Conservation (phyloP, 1,140 invertebrate species). For the Cyclina sinensis region DNA sequence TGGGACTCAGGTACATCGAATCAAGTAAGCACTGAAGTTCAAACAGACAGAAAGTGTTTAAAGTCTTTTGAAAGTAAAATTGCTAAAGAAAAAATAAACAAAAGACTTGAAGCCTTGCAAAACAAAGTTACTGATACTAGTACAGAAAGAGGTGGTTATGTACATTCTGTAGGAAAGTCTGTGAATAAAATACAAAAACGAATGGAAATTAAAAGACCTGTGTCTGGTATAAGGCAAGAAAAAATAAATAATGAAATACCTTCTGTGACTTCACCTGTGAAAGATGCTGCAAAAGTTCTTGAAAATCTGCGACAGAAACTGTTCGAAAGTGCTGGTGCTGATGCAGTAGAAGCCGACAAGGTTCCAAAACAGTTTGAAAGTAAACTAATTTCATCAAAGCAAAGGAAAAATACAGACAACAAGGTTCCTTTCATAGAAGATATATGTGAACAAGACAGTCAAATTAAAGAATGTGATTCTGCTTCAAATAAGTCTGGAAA, state of each 20-base stretch:
- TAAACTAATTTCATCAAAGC: slow-evolving; percentile 56
- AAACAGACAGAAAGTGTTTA: not conserved
- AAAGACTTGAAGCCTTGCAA: not conserved
- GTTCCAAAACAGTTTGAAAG: slow-evolving; percentile 59
- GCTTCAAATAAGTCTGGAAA: not conserved
- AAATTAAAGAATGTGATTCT: not conserved
- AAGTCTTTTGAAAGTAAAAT: not conserved
- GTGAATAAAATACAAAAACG: slow-evolving; percentile 54
- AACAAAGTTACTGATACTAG: not conserved
- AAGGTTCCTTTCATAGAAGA: not conserved
- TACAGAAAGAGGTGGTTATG: not conserved
- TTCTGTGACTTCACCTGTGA: slow-evolving; percentile 16
- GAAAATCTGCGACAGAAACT: slow-evolving; percentile 56
- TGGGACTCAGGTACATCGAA: not conserved
- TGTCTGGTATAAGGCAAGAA: not conserved
- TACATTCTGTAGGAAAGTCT: slow-evolving; percentile 64
- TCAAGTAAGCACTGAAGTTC: not conserved
- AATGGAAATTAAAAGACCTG: slow-evolving; percentile 12
- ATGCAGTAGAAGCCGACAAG: slow-evolving; percentile 45
- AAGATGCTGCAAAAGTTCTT: slow-evolving; percentile 36
- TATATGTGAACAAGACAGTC: not conserved
- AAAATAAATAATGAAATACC: not conserved
- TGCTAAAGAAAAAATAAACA: not conserved
- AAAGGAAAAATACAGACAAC: not conserved
- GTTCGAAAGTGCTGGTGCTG: slow-evolving; percentile 60